phyloP scores from a whole-genome alignment of 2,113 vertebrate species.

The Tetrao urogallus region DNA sequence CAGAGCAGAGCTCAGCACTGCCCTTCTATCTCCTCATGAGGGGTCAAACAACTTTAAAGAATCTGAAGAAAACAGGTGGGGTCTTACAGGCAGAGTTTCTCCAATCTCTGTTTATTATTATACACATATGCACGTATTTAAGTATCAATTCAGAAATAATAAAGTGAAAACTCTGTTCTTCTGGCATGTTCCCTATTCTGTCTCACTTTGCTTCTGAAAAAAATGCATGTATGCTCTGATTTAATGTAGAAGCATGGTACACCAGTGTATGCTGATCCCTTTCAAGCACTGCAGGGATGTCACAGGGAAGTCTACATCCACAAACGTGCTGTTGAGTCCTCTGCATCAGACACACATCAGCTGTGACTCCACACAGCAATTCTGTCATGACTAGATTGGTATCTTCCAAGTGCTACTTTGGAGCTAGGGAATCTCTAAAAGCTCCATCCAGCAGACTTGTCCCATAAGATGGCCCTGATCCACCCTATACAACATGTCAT shows the following conservation, averaged over 20 bases:
- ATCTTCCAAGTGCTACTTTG: neutral
- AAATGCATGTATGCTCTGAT: neutral
- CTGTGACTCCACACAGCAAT: neutral
- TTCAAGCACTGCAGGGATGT: neutral
- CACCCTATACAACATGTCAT: accelerated
- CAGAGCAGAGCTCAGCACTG: no score
- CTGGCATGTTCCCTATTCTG: neutral
- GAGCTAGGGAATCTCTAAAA: neutral
- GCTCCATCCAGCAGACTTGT: neutral
- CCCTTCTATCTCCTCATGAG: no score
- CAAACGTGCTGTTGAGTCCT: neutral
- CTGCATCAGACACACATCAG: neutral
- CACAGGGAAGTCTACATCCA: neutral
- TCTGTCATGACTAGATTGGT: neutral
- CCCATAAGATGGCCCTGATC: neutral
- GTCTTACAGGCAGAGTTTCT: neutral
- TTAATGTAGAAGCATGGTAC: neutral
- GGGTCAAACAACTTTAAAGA: neutral
- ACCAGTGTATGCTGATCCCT: neutral
- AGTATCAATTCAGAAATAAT: neutral
- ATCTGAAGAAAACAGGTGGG: neutral
- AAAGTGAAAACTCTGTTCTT: neutral
- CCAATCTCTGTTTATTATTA: neutral
- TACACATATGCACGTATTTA: neutral
- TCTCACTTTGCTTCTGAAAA: neutral